These are phyloP conservation scores for Zoanthus gigantus DNA, from an alignment of 92 coral and sea anemone species.

Conservation along the genomic window DNA sequence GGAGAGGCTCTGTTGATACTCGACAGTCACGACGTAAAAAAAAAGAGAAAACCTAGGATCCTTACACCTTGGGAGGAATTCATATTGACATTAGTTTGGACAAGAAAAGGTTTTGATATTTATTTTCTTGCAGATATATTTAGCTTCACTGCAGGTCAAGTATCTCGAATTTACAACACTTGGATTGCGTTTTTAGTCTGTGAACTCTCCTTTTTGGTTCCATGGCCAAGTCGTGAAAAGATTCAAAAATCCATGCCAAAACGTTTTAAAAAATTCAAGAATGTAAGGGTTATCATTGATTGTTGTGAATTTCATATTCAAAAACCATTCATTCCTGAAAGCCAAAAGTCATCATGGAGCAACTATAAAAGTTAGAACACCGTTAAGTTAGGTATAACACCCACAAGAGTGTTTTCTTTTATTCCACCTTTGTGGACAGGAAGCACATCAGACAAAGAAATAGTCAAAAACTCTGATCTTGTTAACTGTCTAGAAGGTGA, in stretches of 20 bases:
- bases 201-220: slow-evolving; percentile 55
- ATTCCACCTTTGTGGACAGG: slow-evolving; percentile 40
- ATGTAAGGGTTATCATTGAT: slow-evolving; percentile 38
- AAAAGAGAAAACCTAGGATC: not conserved
- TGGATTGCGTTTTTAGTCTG: slow-evolving; percentile 30
- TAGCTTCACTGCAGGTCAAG: slow-evolving; percentile 31
- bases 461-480: not conserved
- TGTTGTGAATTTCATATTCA: slow-evolving; percentile 47
- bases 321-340: slow-evolving; percentile 43
- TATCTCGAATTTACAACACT: slow-evolving; percentile 26
- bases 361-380: slow-evolving; percentile 32
- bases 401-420: slow-evolving; percentile 40
- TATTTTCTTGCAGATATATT: not conserved
- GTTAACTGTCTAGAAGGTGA: slow-evolving; percentile 2
- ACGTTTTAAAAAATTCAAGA: slow-evolving; percentile 21
- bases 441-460: slow-evolving; percentile 35
- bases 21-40: too few relatives aligned
- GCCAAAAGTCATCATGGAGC: slow-evolving; percentile 49
- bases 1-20: too few relatives aligned
- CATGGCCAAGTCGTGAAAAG: slow-evolving; percentile 40
- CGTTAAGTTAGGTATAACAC: slow-evolving; percentile 35
- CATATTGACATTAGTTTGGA: slow-evolving; percentile 17
- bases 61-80: slow-evolving; percentile 43
- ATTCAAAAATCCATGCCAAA: slow-evolving; percentile 18
- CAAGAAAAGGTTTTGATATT: slow-evolving; percentile 21